Evolutionary conservation across 2,888 invertebrate species (phyloP).

Genomic region (Acanthosoma haemorrhoidale): DNA sequence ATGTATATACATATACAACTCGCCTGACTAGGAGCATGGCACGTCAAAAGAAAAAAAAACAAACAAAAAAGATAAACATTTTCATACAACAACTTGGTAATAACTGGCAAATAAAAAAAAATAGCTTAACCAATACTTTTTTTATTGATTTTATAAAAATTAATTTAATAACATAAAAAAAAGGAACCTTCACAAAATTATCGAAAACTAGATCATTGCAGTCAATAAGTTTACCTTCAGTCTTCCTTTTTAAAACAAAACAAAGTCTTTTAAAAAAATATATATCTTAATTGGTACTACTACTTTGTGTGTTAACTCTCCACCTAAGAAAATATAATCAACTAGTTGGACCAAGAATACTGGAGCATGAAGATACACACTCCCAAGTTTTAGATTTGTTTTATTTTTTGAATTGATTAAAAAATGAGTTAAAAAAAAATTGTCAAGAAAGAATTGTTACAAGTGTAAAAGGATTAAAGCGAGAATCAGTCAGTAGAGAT

Average conservation of each 20-base stretch:
- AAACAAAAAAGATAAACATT: slow-evolving; percentile 21
- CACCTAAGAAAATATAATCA: slow-evolving; percentile 23
- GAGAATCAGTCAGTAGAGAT: slow-evolving; percentile 26
- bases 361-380: background rate
- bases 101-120: slow-evolving; percentile 17
- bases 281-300: slow-evolving; percentile 22
- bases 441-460: slow-evolving; percentile 10
- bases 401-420: slow-evolving; percentile 8
- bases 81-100: slow-evolving; percentile 21
- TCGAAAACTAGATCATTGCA: slow-evolving; percentile 29
- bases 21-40: slow-evolving; percentile 28
- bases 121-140: slow-evolving; percentile 19
- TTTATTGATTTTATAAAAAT: background rate
- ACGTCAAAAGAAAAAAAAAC: slow-evolving; percentile 14
- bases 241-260: slow-evolving; percentile 31
- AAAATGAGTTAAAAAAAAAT: slow-evolving; percentile 13
- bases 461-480: slow-evolving; percentile 30
- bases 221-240: slow-evolving; percentile 30
- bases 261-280: slow-evolving; percentile 32
- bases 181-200: slow-evolving; percentile 29
- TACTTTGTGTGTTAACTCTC: slow-evolving; percentile 16
- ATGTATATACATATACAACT: slow-evolving; percentile 19
- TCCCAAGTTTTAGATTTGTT: background rate
- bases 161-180: slow-evolving; percentile 20
- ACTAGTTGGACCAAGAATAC: slow-evolving; percentile 28